Evolutionary conservation across 1,140 invertebrate species (phyloP).

Genomic region (Trypoxylus dichotomus): DNA sequence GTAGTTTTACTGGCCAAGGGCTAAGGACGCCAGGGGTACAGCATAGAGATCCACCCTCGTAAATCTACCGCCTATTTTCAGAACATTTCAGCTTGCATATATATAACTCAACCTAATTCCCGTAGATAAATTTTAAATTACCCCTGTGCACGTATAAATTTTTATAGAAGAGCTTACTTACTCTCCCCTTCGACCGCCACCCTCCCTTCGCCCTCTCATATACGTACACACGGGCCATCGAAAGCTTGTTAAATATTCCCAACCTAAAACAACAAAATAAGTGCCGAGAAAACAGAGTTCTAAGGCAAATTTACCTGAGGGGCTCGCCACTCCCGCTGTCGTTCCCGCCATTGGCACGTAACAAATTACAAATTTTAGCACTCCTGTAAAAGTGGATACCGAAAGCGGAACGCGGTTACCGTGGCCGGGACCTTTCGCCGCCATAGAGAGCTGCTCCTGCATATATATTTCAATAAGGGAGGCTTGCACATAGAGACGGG

Average conservation of each 20-base stretch:
- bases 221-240: neutral
- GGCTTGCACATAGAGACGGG: neutral
- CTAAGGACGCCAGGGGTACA: too few species aligned
- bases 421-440: neutral
- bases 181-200: too few species aligned
- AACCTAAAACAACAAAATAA: constrained; percentile 21
- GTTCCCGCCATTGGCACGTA: constrained; percentile 13
- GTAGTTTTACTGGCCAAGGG: too few species aligned
- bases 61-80: too few species aligned
- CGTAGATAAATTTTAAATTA: too few species aligned
- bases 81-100: too few species aligned
- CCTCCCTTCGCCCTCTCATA: too few species aligned
- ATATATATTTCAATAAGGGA: constrained; percentile 17
- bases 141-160: too few species aligned
- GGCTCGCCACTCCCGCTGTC: too few species aligned
- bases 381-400: constrained; percentile 6
- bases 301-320: constrained; percentile 13
- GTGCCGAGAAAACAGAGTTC: constrained; percentile 20
- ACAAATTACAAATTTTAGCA: constrained; percentile 24
- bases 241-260: neutral
- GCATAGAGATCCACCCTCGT: too few species aligned
- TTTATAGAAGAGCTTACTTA: too few species aligned
- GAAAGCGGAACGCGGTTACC: neutral
- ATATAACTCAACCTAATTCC: too few species aligned
- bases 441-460: neutral